Percentiles rank a stretch among this genome's conserved stretches.
Evolutionary conservation across 2,888 invertebrate genomes (phyloP).

Genomic region (Dicyrtomina minuta): DNA sequence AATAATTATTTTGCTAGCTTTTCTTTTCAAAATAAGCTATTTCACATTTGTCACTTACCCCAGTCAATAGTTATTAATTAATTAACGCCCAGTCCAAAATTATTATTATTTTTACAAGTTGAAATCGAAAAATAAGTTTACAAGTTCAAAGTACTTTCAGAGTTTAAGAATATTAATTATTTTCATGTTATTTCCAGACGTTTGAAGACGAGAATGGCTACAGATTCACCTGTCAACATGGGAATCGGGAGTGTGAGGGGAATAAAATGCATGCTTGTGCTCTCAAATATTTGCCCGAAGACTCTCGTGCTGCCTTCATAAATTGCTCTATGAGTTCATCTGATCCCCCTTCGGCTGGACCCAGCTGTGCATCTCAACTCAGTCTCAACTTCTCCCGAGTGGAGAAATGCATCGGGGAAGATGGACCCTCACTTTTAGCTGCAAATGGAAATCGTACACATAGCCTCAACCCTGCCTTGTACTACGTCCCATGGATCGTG

Average conservation of each 20-base stretch:
- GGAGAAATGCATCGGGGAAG: conserved; percentile 47
- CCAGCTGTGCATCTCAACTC: conserved; percentile 50
- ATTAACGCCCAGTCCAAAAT: too few species aligned
- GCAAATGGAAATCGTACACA: conserved; percentile 51
- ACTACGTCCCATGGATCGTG: conserved; percentile 55
- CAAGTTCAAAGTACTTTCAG: too few species aligned
- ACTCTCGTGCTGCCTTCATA: conserved; percentile 51
- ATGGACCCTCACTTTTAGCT: conserved; percentile 50
- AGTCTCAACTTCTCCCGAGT: conserved; percentile 50
- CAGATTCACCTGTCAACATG: conserved; percentile 48
- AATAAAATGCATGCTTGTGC: conserved; percentile 54
- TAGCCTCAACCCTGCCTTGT: conserved; percentile 50
- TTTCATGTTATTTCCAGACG: too few species aligned
- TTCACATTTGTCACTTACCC: too few species aligned
- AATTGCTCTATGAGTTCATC: conserved; percentile 53
- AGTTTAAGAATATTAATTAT: too few species aligned
- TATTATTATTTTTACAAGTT: too few species aligned
- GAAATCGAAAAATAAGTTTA: too few species aligned
- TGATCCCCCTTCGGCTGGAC: conserved; percentile 48
- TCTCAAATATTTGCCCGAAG: conserved; percentile 46
- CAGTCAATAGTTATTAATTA: too few species aligned
- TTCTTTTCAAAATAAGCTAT: too few species aligned
- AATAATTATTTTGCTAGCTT: too few species aligned
- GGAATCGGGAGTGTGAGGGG: conserved; percentile 53
- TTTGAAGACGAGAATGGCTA: too few species aligned